Evolutionary conservation across 2,113 vertebrate genomes (phyloP), one percentile per base, ranked within the genome.

Genomic region (Notechis scutatus): DNA sequence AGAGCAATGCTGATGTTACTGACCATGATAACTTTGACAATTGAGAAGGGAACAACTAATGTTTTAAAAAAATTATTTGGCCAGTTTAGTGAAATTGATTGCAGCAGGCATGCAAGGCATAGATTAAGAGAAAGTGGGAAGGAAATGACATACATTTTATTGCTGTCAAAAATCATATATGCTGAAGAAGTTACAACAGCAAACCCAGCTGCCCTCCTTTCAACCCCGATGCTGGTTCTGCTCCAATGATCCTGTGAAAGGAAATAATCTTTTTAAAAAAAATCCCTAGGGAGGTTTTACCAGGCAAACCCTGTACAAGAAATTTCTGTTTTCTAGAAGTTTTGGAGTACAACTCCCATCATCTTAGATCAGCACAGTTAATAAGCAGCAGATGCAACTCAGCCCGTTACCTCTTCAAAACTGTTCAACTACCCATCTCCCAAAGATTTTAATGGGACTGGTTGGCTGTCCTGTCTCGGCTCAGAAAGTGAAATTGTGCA

Each of bases 401-500:
- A 47, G 10, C 55, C 45, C 8, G 2, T 54, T 56, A 34, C 57
- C 39, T 8, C 3, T 26, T 24, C 12, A 12, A 47, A 39, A 1
- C 39, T 39, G 39, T 39, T 39, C 39, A 39, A 39, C 69, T 8
- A 39, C 50, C 61, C 47, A 88, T 34, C 39, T 47, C 34, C 64
- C 24, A 15, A n/a, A 0, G 2, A 26, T 47, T 54, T 5, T 34
- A 34, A 26, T 52, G 10, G 6, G 20, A 50, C 54, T 24, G 55
- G 20, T 0, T 93, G 4, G 29, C 2, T 92, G 1, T 42, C 42
- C 21, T 12, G 12, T 39, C n/a, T 23, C 23, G 2, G 15, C 11
- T 93, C 88, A 93, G 56, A 93, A 92, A 87, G 85, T 69, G 11
- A 93, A 93, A 61, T 93, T 91, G 20, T 34, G 56, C 15, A 89